These are phyloP conservation scores for Sphecodes monilicornis DNA, from an alignment of 2,888 invertebrate genomes.

Conservation along the genomic window DNA sequence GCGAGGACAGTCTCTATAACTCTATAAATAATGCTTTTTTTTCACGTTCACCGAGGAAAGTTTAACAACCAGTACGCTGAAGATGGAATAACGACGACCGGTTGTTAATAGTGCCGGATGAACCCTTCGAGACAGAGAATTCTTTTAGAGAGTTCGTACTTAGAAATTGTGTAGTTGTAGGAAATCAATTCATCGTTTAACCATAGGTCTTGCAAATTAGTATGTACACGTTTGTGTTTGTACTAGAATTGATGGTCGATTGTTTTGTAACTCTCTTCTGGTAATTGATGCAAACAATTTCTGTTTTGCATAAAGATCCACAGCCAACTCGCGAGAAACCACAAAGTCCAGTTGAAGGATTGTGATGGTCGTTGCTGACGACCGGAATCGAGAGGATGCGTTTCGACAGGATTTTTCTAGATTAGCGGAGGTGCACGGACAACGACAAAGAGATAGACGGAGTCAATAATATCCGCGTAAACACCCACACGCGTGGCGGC, in stretches of 20 bases:
- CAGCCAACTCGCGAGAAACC: too few species aligned
- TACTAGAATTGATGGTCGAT: too few species aligned
- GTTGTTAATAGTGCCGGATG: background rate
- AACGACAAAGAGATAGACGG: constrained; percentile 57
- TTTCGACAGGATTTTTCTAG: background rate
- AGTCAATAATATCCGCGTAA: constrained; percentile 78
- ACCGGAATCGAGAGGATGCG: background rate
- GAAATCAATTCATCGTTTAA: too few species aligned
- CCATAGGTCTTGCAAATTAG: too few species aligned
- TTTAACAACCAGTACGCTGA: background rate
- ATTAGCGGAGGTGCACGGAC: background rate
- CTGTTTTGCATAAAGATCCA: too few species aligned
- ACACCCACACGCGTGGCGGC: constrained; percentile 75
- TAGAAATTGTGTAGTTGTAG: too few species aligned
- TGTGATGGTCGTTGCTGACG: too few species aligned
- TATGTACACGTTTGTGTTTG: too few species aligned
- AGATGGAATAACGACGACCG: background rate
- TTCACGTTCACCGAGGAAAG: background rate
- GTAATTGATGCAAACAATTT: too few species aligned
- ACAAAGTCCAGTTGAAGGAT: too few species aligned
- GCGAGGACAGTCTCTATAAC: constrained; percentile 14
- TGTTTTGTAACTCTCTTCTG: too few species aligned
- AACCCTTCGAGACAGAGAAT: background rate
- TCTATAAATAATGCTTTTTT: background rate
- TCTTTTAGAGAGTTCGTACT: background rate